phyloP scores from a whole-genome alignment of 2,888 invertebrate species.

The Sinelater perroti region DNA sequence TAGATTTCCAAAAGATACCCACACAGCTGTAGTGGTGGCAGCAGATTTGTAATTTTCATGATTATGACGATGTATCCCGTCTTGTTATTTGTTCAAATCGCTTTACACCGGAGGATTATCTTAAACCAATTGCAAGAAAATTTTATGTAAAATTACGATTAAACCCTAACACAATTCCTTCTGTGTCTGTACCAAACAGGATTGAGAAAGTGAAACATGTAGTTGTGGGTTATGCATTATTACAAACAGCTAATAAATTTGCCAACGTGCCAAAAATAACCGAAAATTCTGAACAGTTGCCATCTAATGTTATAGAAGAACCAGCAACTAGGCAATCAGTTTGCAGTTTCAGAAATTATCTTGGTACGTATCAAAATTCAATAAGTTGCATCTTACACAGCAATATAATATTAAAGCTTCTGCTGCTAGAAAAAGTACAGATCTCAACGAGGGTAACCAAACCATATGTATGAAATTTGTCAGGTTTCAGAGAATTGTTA shows the following conservation, averaged over 20 bases:
- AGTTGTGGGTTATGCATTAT: too few relatives aligned
- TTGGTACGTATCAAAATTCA: neutral
- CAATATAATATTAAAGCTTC: too few relatives aligned
- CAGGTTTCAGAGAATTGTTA: too few relatives aligned
- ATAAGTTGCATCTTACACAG: too few relatives aligned
- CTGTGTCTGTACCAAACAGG: slow-evolving; percentile 15
- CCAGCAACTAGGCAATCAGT: neutral
- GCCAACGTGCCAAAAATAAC: too few relatives aligned
- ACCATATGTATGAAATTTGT: too few relatives aligned
- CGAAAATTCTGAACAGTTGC: neutral
- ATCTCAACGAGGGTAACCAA: too few relatives aligned
- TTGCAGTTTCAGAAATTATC: neutral
- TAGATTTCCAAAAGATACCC: too few relatives aligned
- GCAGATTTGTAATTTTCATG: slow-evolving; percentile 3
- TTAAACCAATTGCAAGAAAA: slow-evolving; percentile 26
- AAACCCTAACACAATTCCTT: slow-evolving; percentile 7
- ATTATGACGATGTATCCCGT: slow-evolving; percentile 6
- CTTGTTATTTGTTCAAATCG: slow-evolving; percentile 11
- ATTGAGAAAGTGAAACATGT: neutral
- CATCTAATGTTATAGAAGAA: neutral
- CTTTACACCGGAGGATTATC: slow-evolving; percentile 21
- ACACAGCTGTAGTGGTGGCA: too few relatives aligned
- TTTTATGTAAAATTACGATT: slow-evolving; percentile 13
- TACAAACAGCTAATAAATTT: too few relatives aligned
- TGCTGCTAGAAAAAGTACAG: too few relatives aligned